Base-by-base conservation (phyloP, 2,888 invertebrate species). In the Cryptophagus acutangulus region DNA sequence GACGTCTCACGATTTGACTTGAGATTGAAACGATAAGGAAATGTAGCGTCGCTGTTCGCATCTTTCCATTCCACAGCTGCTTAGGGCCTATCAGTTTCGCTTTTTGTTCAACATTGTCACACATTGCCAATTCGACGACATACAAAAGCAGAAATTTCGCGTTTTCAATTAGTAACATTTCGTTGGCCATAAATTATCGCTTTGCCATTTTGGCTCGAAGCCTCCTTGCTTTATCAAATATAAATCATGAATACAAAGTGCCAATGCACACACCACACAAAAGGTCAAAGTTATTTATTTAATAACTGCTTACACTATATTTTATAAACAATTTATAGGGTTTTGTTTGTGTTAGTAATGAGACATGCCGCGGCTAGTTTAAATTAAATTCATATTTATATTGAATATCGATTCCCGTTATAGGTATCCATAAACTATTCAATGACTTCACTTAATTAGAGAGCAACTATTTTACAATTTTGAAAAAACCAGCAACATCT, bases 351-450 rank as follows among this genome's bases (percentile, higher is more conserved):
- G 45, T 41, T 43, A 44, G 44, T 57, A 58, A 57, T 57, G 52
- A 57, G 55, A 45, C 56, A 52, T 48, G n/a, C n/a, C n/a, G 50
- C 51, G 45, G 49, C 48, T 53, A 51, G 54, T 53, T 57, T 57
- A 58, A 58, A 58, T 55, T 55, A 60, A 58, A 58, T 57, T 60
- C 58, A 59, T 62, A 63, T 61, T 61, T 61, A 59, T 63, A 62
- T 60, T 57, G 57, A 53, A 58, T 56, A 52, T 49, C 48, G 49
- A 43, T 51, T 59, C 41, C 61, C 63, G 63, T 61, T 62, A 40
- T 44, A n/a, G 55, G 49, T 50, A 57, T 57, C 58, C 54, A 56
- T 58, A 52, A 52, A 57, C 46, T 54, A 54, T 53, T 54, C 51
- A 55, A 54, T 54, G 58, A 57, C 51, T 55, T 51, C 51, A 49